Evolutionary conservation across 2,888 invertebrate genomes (phyloP), one percentile per base, ranked within the genome.

Genomic region (Apamea anceps): DNA sequence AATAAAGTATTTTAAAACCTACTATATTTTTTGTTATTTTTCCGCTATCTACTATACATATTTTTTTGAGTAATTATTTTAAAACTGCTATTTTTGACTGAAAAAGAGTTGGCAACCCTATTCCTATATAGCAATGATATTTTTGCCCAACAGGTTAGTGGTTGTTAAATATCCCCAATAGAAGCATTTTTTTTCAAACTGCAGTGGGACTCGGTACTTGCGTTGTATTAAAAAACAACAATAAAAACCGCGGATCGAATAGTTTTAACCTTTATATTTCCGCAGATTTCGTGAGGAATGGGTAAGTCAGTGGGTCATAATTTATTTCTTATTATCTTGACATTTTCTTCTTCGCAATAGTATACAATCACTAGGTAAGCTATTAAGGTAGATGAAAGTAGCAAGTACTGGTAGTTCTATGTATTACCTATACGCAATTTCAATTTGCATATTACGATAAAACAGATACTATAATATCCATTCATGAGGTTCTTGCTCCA

Each of bases 391-490:
- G 42, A 72, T 66, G 81, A 74, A 86, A 80, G 79, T 72, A 76
- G 63, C 62, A 67, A 54, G 66, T 63, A 60, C 72, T 71, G 5
- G 62, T 45, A 86, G 67, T 45, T 77, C 45, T 84, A 62, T 84
- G 57, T 68, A 68, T 65, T 81, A 70, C 74, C 42, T 75, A 45
- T 75, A 80, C 66, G 68, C 68, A 72, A 72, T 72, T 74, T 72
- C 78, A 87, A 88, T 89, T 86, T 88, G 78, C 85, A 85, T 87
- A 80, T 80, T 79, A 84, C 77, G 82, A 85, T 86, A 85, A 86
- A 85, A 82, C 72, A 80, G 79, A 72, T 80, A 71, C 60, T 81
- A 65, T 82, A 70, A 86, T 85, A 88, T 87, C 89, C 85, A 83
- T 84, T 88, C 87, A 89, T 80, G 81, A 84, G 75, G 80, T 87